phyloP scores from a whole-genome alignment of 2,888 invertebrate species.

The Taphrorychus bicolor region DNA sequence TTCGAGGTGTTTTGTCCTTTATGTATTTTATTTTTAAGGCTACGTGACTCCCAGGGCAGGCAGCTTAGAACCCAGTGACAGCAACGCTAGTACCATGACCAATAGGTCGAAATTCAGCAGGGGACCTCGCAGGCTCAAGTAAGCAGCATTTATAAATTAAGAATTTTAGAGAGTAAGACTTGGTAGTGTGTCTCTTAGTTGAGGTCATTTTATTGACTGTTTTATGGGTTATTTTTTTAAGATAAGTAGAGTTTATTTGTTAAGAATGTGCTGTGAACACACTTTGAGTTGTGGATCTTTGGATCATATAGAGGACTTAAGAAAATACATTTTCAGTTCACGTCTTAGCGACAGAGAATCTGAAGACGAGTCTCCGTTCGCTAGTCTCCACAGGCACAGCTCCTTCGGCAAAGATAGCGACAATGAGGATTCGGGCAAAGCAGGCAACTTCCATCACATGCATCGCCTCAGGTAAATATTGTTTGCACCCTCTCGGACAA shows the following conservation, averaged over 20 bases:
- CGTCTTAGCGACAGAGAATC: slow-evolving; percentile 74
- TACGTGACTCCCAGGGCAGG: slow-evolving; percentile 80
- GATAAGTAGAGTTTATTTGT: too few species aligned
- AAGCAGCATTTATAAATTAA: slow-evolving; percentile 42
- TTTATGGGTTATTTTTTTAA: background rate
- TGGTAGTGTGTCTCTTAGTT: too few species aligned
- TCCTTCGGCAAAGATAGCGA: slow-evolving; percentile 68
- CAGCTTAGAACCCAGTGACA: slow-evolving; percentile 78
- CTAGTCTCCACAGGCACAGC: slow-evolving; percentile 65
- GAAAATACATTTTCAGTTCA: slow-evolving; percentile 58
- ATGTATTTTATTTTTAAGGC: slow-evolving; percentile 52
- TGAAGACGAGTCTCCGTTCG: slow-evolving; percentile 71
- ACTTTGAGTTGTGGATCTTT: too few species aligned
- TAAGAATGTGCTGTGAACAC: too few species aligned
- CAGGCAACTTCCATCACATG: slow-evolving; percentile 66
- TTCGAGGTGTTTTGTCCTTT: background rate
- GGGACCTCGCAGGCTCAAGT: slow-evolving; percentile 74
- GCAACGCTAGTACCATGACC: slow-evolving; percentile 64
- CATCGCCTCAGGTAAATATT: slow-evolving; percentile 67
- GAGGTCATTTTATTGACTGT: background rate
- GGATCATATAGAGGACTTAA: too few species aligned
- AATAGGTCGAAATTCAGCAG: slow-evolving; percentile 62
- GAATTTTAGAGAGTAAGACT: background rate
- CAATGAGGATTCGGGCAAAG: slow-evolving; percentile 62
- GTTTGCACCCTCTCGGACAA: background rate